phyloP scores from a whole-genome alignment of 2,113 vertebrate species.

The Grus americana region DNA sequence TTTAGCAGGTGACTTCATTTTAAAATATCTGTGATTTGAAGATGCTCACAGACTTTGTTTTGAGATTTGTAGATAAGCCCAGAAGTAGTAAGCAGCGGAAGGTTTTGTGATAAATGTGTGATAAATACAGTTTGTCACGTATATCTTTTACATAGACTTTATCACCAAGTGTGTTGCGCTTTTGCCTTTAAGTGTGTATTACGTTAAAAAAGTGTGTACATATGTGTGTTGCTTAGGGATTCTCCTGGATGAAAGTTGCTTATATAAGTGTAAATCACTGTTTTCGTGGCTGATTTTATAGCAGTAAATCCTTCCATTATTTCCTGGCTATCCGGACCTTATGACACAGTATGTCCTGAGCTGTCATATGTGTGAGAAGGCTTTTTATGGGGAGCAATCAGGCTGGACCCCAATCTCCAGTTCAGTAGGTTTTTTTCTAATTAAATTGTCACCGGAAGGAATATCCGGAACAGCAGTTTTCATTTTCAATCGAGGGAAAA shows the following conservation, averaged over 20 bases:
- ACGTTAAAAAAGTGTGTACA: neutral
- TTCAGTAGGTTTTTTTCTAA: constrained; percentile 44
- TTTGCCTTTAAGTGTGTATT: neutral
- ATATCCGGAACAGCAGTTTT: constrained; percentile 63
- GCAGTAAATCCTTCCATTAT: constrained; percentile 64
- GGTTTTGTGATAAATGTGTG: neutral
- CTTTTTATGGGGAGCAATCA: constrained; percentile 67
- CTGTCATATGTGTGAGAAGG: constrained; percentile 44
- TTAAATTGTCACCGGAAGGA: constrained; percentile 62
- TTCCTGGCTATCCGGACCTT: constrained; percentile 48
- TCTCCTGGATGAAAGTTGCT: constrained; percentile 47
- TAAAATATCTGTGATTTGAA: neutral
- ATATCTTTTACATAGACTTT: neutral
- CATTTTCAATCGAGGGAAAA: constrained; percentile 63
- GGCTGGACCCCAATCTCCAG: constrained; percentile 46
- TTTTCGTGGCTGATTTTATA: constrained; percentile 53
- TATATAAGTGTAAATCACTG: constrained; percentile 63
- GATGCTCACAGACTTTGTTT: neutral
- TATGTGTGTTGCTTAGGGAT: neutral
- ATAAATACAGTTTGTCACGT: neutral
- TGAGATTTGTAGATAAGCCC: neutral
- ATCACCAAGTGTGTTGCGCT: neutral
- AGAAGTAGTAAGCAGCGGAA: neutral
- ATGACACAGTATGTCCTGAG: constrained; percentile 26
- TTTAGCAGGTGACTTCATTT: neutral